phyloP scores from a whole-genome alignment of 1,140 invertebrate species.

The Phymastichus coffea region DNA sequence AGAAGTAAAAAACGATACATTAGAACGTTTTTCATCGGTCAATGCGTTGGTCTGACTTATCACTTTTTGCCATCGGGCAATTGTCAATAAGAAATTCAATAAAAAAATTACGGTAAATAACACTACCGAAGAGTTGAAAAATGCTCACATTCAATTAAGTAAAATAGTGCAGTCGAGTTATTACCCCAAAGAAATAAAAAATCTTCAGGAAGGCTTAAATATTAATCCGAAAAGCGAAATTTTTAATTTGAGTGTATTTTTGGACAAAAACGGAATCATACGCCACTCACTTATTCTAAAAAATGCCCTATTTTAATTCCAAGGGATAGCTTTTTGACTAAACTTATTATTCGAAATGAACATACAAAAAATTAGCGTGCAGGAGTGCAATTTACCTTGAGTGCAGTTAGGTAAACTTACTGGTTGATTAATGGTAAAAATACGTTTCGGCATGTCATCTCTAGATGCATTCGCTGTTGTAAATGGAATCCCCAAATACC shows the following conservation, averaged over 20 bases:
- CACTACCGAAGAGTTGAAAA: no score
- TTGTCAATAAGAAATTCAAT: no score
- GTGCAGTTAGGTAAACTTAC: background rate
- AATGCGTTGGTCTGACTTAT: no score
- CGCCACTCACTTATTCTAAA: background rate
- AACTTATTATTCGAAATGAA: background rate
- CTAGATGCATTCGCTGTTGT: background rate
- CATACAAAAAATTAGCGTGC: background rate
- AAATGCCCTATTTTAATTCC: slow-evolving; percentile 3
- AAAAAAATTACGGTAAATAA: no score
- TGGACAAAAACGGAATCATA: background rate
- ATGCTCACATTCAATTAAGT: no score
- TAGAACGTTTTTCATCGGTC: no score
- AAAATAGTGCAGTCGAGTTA: no score
- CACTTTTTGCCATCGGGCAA: no score
- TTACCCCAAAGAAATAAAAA: no score
- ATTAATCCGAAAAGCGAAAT: no score
- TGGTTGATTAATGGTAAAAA: background rate
- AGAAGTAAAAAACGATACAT: no score
- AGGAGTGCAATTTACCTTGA: background rate
- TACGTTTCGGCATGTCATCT: background rate
- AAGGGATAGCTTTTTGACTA: background rate
- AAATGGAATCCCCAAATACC: background rate
- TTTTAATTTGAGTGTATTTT: background rate
- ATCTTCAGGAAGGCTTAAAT: no score